Evolutionary conservation across 2,888 invertebrate genomes (phyloP).

Genomic region (Selenia dentaria): DNA sequence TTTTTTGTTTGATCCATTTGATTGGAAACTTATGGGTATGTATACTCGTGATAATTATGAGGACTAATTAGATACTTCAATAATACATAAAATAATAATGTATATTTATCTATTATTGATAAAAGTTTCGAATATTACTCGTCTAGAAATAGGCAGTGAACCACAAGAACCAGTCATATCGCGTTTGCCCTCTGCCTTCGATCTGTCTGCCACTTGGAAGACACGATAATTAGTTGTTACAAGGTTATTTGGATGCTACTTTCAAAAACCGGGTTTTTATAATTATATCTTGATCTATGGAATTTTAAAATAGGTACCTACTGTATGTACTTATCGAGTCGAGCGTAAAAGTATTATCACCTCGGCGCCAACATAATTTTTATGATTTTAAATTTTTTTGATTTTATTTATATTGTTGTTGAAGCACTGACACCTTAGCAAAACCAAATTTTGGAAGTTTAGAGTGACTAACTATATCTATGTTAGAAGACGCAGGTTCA

Average conservation of each 20-base stretch:
- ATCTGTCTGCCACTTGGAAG: constrained; percentile 19
- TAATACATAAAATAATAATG: too few species aligned
- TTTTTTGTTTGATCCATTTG: constrained; percentile 11
- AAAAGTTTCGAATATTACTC: constrained; percentile 5
- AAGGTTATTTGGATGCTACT: constrained; percentile 28
- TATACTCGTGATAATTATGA: neutral
- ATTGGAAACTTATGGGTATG: constrained; percentile 6
- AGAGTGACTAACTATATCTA: too few species aligned
- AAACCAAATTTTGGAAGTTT: too few species aligned
- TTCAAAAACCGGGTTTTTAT: constrained; percentile 25
- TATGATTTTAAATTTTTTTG: too few species aligned
- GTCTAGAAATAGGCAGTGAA: constrained; percentile 6
- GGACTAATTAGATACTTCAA: neutral
- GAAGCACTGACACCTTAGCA: too few species aligned
- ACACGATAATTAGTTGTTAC: constrained; percentile 26
- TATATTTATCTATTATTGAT: too few species aligned
- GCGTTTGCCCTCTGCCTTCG: constrained; percentile 16
- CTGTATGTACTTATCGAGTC: too few species aligned
- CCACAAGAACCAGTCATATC: constrained; percentile 8
- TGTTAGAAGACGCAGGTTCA: too few species aligned
- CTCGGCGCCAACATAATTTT: too few species aligned
- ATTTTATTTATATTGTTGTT: too few species aligned
- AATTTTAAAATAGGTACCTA: constrained; percentile 2
- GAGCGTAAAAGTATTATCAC: too few species aligned
- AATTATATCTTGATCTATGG: constrained; percentile 30